phyloP scores from a whole-genome alignment of 2,888 invertebrate genomes.

The Drosophila atripex region DNA sequence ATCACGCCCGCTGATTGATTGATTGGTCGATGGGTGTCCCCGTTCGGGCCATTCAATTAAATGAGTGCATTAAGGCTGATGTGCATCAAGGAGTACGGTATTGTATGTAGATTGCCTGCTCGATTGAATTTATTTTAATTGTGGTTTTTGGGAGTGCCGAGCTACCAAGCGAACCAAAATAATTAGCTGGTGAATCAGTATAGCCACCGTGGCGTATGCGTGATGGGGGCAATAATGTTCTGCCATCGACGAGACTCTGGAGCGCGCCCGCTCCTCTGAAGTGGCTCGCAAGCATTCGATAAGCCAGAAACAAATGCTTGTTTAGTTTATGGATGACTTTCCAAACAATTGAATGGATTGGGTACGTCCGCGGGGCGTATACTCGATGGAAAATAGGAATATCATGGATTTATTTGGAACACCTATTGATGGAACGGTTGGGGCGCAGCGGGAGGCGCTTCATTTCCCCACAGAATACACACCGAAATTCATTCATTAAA shows the following conservation, averaged over 20 bases:
- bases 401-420: conserved; percentile 21
- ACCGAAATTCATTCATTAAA: conserved; percentile 25
- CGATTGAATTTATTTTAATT: conserved; percentile 46
- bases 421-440: conserved; percentile 23
- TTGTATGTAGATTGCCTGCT: conserved; percentile 20
- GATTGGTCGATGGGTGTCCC: conserved; percentile 59
- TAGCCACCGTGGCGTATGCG: conserved; percentile 40
- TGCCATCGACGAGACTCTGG: conserved; percentile 7
- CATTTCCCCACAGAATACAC: conserved; percentile 2
- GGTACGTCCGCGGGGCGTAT: conserved; percentile 23
- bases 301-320: conserved; percentile 15
- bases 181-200: conserved; percentile 24
- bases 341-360: conserved; percentile 27
- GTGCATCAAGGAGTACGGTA: conserved; percentile 10
- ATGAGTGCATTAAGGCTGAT: conserved; percentile 44
- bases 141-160: conserved; percentile 24
- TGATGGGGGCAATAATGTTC: conserved; percentile 18
- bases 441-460: conserved; percentile 6
- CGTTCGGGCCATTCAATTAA: conserved; percentile 48
- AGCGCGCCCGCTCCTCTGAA: neutral
- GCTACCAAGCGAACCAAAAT: conserved; percentile 17
- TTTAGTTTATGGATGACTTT: conserved; percentile 21
- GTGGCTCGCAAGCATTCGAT: neutral
- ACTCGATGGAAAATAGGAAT: conserved; percentile 18
- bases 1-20: conserved; percentile 62